Percentiles rank a stretch among this genome's conserved stretches.
These are phyloP conservation scores for Piscicola geometra DNA, from an alignment of 2,888 invertebrate genomes.

Conservation along the genomic window DNA sequence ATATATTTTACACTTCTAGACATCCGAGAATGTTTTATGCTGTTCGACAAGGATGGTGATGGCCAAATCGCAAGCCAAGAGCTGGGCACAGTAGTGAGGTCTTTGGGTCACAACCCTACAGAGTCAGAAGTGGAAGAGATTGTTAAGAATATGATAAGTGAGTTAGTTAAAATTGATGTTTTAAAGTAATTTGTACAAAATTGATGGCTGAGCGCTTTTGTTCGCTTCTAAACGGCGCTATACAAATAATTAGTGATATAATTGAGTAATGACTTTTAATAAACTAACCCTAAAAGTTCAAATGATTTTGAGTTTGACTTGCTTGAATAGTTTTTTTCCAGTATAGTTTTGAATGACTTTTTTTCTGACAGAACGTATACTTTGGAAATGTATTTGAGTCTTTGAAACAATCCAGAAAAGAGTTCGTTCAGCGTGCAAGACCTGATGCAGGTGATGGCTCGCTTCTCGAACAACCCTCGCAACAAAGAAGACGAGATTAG, in stretches of 20 bases:
- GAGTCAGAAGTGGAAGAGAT: conserved; percentile 38
- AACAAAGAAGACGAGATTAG: conserved; percentile 96
- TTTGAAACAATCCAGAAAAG: conserved; percentile 53
- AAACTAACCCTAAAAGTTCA: too few relatives aligned
- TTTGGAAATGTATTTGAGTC: neutral
- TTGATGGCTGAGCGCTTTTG: too few relatives aligned
- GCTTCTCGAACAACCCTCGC: conserved; percentile 82
- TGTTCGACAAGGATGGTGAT: conserved; percentile 40
- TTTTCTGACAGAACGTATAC: too few relatives aligned
- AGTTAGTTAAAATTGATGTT: too few relatives aligned
- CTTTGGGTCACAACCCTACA: conserved; percentile 38
- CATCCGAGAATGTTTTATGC: conserved; percentile 40
- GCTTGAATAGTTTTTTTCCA: too few relatives aligned
- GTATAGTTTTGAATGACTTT: too few relatives aligned
- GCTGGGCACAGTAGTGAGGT: conserved; percentile 38
- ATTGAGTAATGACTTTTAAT: too few relatives aligned
- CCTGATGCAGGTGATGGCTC: conserved; percentile 99
- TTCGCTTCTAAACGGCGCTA: too few relatives aligned
- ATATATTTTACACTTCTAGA: conserved; percentile 29
- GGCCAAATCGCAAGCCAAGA: conserved; percentile 38
- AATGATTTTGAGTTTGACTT: too few relatives aligned
- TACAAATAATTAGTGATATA: too few relatives aligned
- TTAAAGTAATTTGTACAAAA: too few relatives aligned
- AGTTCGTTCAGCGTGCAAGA: conserved; percentile 99
- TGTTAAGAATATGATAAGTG: conserved; percentile 34